Conservation (phyloP, 2,113 vertebrate genomes). For the Ellobius talpinus region DNA sequence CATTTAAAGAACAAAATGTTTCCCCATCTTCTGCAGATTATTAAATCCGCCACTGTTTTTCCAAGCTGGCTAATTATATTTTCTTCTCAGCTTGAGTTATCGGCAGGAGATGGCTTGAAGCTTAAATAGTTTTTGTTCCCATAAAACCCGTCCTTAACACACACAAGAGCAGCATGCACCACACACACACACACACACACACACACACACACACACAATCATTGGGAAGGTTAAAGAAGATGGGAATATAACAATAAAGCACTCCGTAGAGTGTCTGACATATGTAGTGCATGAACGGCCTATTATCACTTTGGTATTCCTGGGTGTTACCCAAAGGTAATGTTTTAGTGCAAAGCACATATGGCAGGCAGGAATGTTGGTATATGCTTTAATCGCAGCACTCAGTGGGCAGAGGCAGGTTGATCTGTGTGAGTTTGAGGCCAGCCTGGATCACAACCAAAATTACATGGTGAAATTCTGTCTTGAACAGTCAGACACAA, state of each 20-base stretch:
- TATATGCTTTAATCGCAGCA: not conserved
- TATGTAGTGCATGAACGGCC: not conserved
- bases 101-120: not conserved
- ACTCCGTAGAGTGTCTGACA: not conserved
- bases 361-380: not conserved
- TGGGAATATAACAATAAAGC: not conserved
- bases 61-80: not conserved
- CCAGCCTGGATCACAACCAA: not conserved
- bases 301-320: not conserved
- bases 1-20: not conserved
- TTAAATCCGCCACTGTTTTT: not conserved
- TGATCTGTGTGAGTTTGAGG: not conserved
- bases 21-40: not conserved
- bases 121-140: not conserved
- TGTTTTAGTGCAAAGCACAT: not conserved
- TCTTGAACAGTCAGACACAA: not conserved
- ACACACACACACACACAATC: not conserved
- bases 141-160: not conserved
- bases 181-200: not conserved
- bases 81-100: not conserved
- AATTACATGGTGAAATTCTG: not conserved
- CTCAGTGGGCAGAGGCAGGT: not conserved
- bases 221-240: not conserved
- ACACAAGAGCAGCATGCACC: not conserved
- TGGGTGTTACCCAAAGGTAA: not conserved